Base-by-base conservation (phyloP, 2,113 vertebrate genomes). In the Ictalurus furcatus region DNA sequence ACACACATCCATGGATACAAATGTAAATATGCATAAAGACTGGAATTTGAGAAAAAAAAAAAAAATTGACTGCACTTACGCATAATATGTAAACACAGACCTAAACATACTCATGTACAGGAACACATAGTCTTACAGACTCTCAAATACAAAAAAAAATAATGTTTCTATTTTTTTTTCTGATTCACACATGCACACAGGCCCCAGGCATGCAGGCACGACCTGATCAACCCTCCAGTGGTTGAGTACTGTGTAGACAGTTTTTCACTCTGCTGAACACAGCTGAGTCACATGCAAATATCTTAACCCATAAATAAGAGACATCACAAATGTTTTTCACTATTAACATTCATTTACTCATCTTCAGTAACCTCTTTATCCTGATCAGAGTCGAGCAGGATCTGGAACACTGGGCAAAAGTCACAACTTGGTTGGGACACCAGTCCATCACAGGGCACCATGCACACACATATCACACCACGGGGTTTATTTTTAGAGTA, bases 1-100 rank as follows among this genome's bases (percentile, higher is more conserved):
- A 0, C 92, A 93, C 90, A 93, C 90, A 94, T 91, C 92, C 92
- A 88, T 91, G 92, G 89, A 90, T 92, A 91, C 30, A 74, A 30
- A 83, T 25, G 44, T 37, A 90, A 67, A 92, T 90, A 91, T 87
- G 92, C 37, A 85, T 69, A 58, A 58, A 74, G 13, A 58, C 17
- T 69, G 93, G 54, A 54, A 19, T 37, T 37, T 16, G 1, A 40
- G n/a, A 9, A 25, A 94, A 92, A 93, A 23, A 44, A 4, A 25
- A 94, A 92, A 92, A 92, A 94, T 87, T 94, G 86, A 92, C 93
- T 44, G 2, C 28, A 30, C 4, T 48, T n/a, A 87, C 52, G 21
- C 34, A 74, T 76, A 19, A 54, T 30, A 74, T 59, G 2, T 69
- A 78, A 16, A 16, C 44, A 17, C 21, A 85, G 14, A 81, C 19